A percentile compares a stretch with the other conserved stretches of the same genome.
These are phyloP conservation scores for Uropetala carovei DNA, from an alignment of 2,888 invertebrate genomes.

Conservation along the genomic window DNA sequence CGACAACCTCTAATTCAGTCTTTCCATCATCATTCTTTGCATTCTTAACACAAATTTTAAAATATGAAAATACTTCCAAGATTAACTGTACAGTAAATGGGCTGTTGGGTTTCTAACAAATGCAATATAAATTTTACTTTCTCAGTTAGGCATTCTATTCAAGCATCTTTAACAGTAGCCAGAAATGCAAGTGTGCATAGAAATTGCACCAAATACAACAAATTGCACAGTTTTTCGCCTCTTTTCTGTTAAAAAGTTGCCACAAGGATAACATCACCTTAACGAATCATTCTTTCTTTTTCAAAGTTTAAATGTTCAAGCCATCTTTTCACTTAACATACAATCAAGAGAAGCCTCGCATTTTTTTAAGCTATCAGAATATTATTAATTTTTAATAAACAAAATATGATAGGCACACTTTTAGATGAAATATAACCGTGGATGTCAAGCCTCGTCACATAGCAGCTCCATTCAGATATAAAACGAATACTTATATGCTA, in stretches of 20 bases:
- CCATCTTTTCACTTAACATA: neutral
- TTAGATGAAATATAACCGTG: neutral
- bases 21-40: constrained; percentile 54
- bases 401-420: neutral
- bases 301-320: neutral
- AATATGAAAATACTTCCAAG: constrained; percentile 58
- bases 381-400: neutral
- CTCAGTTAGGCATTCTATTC: constrained; percentile 19
- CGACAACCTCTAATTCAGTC: constrained; percentile 57
- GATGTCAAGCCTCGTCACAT: constrained; percentile 3
- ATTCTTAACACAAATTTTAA: constrained; percentile 53
- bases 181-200: constrained; percentile 31
- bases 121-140: constrained; percentile 51
- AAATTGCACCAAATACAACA: constrained; percentile 29
- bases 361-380: constrained; percentile 30
- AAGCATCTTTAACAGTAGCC: constrained; percentile 38
- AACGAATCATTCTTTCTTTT: neutral
- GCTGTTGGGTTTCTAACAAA: constrained; percentile 53
- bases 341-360: constrained; percentile 1
- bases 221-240: neutral
- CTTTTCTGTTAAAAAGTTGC: constrained; percentile 33
- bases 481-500: constrained; percentile 31
- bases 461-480: constrained; percentile 34
- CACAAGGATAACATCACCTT: constrained; percentile 18
- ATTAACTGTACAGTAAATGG: constrained; percentile 49